A percentile compares a stretch with the other conserved stretches of the same genome.
These are phyloP conservation scores for Micromys minutus DNA, from an alignment of 2,113 vertebrate species.

Conservation along the genomic window DNA sequence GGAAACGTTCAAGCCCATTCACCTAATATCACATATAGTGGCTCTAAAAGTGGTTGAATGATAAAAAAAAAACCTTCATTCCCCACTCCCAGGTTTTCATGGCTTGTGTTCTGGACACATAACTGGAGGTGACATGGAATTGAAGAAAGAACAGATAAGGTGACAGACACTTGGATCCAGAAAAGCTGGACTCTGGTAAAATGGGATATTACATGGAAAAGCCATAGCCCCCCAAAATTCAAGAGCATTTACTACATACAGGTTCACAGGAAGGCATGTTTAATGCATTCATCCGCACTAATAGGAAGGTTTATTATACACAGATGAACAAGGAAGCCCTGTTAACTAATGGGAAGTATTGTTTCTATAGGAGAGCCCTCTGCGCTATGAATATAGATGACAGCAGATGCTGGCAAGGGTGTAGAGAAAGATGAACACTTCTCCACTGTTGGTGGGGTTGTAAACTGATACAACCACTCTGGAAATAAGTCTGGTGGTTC, in stretches of 20 bases:
- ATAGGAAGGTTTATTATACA: background rate
- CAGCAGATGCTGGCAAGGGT: no score
- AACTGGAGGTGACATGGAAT: background rate
- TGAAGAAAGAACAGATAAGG: background rate
- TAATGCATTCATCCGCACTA: background rate
- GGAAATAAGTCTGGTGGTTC: no score
- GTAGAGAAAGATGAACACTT: no score
- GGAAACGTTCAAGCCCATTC: background rate
- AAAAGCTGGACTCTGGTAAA: background rate
- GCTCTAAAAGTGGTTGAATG: background rate
- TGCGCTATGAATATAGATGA: no score
- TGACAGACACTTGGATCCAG: background rate
- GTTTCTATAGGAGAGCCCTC: background rate
- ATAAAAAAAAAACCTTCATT: background rate
- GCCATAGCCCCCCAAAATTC: no score
- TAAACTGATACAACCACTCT: no score
- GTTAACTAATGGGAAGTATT: background rate
- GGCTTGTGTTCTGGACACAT: background rate
- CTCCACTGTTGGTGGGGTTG: no score
- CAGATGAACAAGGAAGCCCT: background rate
- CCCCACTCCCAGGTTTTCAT: no score
- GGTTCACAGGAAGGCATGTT: background rate
- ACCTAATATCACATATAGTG: background rate
- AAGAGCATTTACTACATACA: background rate
- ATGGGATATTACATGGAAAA: background rate